phyloP scores from a whole-genome alignment of 2,888 invertebrate genomes.

The Lasioglossum lativentre region DNA sequence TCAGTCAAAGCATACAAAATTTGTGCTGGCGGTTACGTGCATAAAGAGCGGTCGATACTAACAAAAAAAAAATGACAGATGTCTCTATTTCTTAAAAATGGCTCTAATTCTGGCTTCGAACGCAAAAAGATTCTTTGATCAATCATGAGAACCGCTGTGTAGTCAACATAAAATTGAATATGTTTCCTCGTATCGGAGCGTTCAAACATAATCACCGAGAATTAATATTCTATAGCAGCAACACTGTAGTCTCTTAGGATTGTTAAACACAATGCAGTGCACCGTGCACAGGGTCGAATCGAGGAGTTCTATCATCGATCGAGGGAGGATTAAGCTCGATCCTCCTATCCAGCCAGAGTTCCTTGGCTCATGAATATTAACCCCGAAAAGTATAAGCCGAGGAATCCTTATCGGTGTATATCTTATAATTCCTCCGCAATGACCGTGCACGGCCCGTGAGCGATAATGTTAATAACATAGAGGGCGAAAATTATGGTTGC shows the following conservation, averaged over 20 bases:
- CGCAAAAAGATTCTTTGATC: background rate
- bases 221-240: background rate
- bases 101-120: too few species aligned
- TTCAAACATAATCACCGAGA: background rate
- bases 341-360: background rate
- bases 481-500: conserved; percentile 53
- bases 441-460: conserved; percentile 30
- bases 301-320: conserved; percentile 60
- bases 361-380: conserved; percentile 63
- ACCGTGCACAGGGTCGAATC: conserved; percentile 28
- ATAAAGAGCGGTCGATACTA: background rate
- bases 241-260: background rate
- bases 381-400: conserved; percentile 51
- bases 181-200: background rate
- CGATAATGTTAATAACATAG: conserved; percentile 48
- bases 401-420: conserved; percentile 64
- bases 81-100: background rate
- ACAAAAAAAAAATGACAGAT: background rate
- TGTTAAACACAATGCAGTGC: background rate
- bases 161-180: background rate
- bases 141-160: background rate
- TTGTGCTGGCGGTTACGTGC: conserved; percentile 13
- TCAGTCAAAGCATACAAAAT: conserved; percentile 44
- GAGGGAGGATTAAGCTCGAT: conserved; percentile 45
- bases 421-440: conserved; percentile 57